Base-by-base conservation (phyloP, 1,140 invertebrate species). In the Brachionus calyciflorus region DNA sequence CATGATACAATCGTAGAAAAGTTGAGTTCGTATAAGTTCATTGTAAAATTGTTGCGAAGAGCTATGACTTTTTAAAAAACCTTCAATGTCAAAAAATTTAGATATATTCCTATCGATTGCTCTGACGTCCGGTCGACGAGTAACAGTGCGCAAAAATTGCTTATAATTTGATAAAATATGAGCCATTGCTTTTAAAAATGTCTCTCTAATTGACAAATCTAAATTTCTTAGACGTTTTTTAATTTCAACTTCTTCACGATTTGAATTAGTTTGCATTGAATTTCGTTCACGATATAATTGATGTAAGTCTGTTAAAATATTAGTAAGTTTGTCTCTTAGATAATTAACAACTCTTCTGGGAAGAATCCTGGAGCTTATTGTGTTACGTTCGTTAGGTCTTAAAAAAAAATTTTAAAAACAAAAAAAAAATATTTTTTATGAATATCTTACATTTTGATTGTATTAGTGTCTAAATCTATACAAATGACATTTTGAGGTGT, bases 1-100 rank as follows among this genome's bases (percentile, higher is more conserved):
- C 86, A 99, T 96, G 79, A 99, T 98, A 85, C 99, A 99, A 48
- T 94, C 90, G 77, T 93, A 96, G 84, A 98, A 98, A 91, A 96
- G 95, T 86, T 98, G 96, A 0, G 96, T 98, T 81, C 90, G 91
- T 85, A 94, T 91, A 80, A 97, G 83, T 79, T 93, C 87, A 55
- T 89, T 88, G 84, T 92, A 97, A 86, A 98, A 98, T 84, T 93
- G 92, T 49, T 92, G 90, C 82, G 95, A 91, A 49, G 91, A 89
- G 86, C 93, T 91, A 53, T 91, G 84, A 75, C 83, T 85, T 77
- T 82, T 86, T 0, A 89, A 79, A 82, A 90, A 90, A 19, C 87
- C 88, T 88, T 80, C 63, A 82, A 81, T 77, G 69, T 79, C 65
- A 78, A 79, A 79, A 19, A 65, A 80, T 78, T 70, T 37, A 10